Evolutionary conservation across 2,797 vertebrate genomes (phyloP), one percentile per base, ranked within the genome.

Genomic region (Antennarius maculatus): DNA sequence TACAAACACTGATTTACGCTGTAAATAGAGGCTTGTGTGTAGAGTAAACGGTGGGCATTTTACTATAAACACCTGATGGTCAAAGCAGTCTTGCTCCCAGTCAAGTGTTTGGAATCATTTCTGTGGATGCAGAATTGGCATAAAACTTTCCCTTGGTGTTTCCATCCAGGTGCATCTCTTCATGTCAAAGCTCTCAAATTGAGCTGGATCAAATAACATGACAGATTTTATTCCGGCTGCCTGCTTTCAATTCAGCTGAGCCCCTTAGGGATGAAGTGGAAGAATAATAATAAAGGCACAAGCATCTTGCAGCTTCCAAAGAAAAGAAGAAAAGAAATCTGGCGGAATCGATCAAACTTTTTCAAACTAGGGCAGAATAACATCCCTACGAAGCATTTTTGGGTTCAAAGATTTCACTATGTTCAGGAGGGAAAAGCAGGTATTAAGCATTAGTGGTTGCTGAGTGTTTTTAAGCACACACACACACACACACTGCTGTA

Each of bases 151-250:
- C 7, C 4, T 31, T 41, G 41, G 27, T 23, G 17, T 60, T 11
- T 2, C 8, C 27, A 11, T 63, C 37, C 17, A 6, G 28, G 4
- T 18, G 45, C 31, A 34, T 34, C 31, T 34, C 16, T 14, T 29
- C 5, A 17, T 47, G 50, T 48, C 58, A 67, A 50, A 45, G 45
- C 3, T 5, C 37, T 57, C 66, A 15, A 10, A 11, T 47, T 7
- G 1, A 48, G 17, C 18, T 16, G 23, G 65, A 23, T 62, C 31
- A 58, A 14, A 23, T 7, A 42, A 66, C 65, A 49, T 55, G 79
- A 74, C 55, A 58, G 52, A 12, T 58, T 74, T 80, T 29, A 14
- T 57, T 74, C 48, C 37, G 2, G 51, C 52, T 41, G 42, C 27
- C 8, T 41, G 54, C 43, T 8, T 55, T 48, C 9, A 5, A 13